A percentile compares a stretch with the other conserved stretches of the same genome.
Conservation (phyloP, 2,113 vertebrate genomes). For the Anarhynchus alexandrinus region DNA sequence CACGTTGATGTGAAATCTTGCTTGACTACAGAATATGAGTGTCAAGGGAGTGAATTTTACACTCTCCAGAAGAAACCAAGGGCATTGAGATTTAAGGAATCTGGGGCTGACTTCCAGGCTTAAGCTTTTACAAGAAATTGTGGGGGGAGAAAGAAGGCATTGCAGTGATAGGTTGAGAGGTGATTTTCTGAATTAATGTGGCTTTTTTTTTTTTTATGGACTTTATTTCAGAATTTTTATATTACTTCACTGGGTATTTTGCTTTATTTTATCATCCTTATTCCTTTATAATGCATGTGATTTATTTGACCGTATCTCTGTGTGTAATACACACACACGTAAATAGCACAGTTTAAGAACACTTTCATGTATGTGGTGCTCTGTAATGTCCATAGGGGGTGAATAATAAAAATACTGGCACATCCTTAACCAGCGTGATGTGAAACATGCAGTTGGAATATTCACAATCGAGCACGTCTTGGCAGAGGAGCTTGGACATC, state of each 20-base stretch:
- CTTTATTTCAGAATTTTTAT: not conserved
- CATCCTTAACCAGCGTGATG: slow-evolving; percentile 6
- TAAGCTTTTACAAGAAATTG: not conserved
- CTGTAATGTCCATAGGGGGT: slow-evolving; percentile 30
- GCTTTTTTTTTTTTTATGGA: not conserved
- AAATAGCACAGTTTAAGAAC: slow-evolving; percentile 1
- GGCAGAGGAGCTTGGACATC: slow-evolving; percentile 1
- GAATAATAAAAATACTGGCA: slow-evolving; percentile 44
- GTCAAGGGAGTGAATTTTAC: slow-evolving; percentile 5
- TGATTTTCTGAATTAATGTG: not conserved
- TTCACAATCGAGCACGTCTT: slow-evolving; percentile 25
- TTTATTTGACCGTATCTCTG: not conserved
- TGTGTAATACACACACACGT: not conserved
- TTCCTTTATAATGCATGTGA: not conserved
- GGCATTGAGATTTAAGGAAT: slow-evolving; percentile 35
- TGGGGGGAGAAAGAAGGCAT: not conserved
- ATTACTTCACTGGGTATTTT: not conserved
- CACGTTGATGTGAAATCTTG: not conserved
- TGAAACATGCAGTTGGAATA: slow-evolving; percentile 56
- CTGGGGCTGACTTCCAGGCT: not conserved
- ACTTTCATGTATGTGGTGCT: not conserved
- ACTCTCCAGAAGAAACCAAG: slow-evolving; percentile 14
- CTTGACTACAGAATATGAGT: not conserved
- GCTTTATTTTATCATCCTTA: not conserved
- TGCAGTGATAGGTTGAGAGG: not conserved